phyloP scores from a whole-genome alignment of 2,888 invertebrate species.

The Xanthia icteritia region DNA sequence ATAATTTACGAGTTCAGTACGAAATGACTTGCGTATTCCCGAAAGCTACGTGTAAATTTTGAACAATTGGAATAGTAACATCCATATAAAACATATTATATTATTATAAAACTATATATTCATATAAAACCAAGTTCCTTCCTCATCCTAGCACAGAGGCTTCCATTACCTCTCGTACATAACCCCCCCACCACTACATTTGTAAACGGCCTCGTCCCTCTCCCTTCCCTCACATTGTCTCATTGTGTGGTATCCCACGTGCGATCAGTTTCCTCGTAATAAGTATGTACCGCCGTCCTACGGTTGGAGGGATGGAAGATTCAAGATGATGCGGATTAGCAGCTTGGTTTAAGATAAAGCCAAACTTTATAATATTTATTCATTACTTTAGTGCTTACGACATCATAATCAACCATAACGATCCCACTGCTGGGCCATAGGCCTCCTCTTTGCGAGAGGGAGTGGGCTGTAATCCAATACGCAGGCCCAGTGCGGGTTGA shows the following conservation, averaged over 20 bases:
- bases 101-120: too few species aligned
- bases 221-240: slow-evolving; percentile 7
- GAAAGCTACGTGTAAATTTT: not conserved
- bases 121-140: not conserved
- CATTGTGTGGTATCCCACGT: slow-evolving; percentile 38
- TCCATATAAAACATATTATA: not conserved
- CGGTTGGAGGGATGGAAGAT: not conserved
- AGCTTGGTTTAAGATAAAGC: not conserved
- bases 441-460: not conserved
- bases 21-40: not conserved
- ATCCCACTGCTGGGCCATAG: not conserved
- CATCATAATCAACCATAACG: too few species aligned
- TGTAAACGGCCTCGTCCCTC: not conserved
- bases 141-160: not conserved
- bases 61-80: not conserved
- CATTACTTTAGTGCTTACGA: not conserved
- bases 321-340: slow-evolving; percentile 25
- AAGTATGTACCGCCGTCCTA: slow-evolving; percentile 4
- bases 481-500: not conserved
- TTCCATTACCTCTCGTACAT: slow-evolving; percentile 8
- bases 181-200: not conserved
- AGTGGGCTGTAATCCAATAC: not conserved
- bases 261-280: slow-evolving; percentile 31
- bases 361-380: not conserved
- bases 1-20: not conserved